Conservation (phyloP, 2,888 invertebrate species). For the Ochropacha duplaris region DNA sequence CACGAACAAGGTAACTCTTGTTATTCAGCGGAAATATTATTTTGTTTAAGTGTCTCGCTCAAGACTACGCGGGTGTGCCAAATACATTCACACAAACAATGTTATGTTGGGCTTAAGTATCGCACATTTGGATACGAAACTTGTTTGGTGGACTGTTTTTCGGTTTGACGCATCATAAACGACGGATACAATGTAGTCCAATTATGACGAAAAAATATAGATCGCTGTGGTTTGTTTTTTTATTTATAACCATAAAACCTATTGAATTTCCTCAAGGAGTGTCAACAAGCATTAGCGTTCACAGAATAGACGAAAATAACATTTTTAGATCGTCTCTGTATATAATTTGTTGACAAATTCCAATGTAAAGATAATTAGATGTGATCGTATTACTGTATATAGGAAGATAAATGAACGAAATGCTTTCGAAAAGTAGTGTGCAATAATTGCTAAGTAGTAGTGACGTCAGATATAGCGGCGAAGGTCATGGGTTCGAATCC, state of each 20-base stretch:
- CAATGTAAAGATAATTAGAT: too few species aligned
- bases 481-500: too few species aligned
- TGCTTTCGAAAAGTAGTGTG: too few species aligned
- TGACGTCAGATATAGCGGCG: too few species aligned
- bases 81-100: slow-evolving; percentile 12
- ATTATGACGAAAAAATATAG: background rate
- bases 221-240: background rate
- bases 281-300: background rate
- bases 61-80: slow-evolving; percentile 3
- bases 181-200: background rate
- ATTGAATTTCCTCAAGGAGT: too few species aligned
- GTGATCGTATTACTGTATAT: too few species aligned
- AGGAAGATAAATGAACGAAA: too few species aligned
- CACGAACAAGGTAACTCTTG: slow-evolving; percentile 1
- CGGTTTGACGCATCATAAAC: background rate
- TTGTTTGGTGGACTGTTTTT: background rate
- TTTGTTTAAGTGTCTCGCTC: slow-evolving; percentile 8
- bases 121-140: background rate
- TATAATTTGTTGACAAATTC: too few species aligned
- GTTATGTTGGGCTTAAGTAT: slow-evolving; percentile 5
- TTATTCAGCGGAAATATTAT: slow-evolving; percentile 11
- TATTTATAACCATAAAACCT: background rate
- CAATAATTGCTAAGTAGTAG: too few species aligned
- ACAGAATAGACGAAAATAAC: background rate
- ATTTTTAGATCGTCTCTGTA: background rate